phyloP scores from a whole-genome alignment of 2,888 invertebrate species.

The Phortica okadai region DNA sequence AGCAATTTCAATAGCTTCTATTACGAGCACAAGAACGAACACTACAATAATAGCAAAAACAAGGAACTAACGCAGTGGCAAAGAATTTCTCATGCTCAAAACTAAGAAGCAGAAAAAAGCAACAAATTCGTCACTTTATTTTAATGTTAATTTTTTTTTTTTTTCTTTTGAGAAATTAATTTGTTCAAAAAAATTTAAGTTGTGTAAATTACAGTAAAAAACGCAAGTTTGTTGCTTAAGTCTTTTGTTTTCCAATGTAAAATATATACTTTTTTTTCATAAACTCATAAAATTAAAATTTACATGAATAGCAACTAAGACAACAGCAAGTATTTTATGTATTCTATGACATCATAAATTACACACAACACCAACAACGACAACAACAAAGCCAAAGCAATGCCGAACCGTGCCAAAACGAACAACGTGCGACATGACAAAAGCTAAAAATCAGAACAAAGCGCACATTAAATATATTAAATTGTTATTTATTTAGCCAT shows the following conservation, averaged over 20 bases:
- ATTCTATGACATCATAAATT: constrained; percentile 20
- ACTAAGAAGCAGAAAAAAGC: neutral
- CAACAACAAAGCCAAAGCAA: neutral
- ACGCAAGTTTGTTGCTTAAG: constrained; percentile 59
- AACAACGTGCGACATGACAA: neutral
- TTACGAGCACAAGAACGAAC: neutral
- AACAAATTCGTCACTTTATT: neutral
- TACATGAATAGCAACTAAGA: constrained; percentile 10
- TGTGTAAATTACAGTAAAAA: too few relatives aligned
- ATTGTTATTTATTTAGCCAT: constrained; percentile 12
- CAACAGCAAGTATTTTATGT: neutral
- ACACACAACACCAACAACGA: neutral
- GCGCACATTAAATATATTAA: constrained; percentile 24
- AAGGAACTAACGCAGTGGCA: neutral
- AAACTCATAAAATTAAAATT: constrained; percentile 3
- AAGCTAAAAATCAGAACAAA: constrained; percentile 26
- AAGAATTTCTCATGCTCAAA: too few relatives aligned
- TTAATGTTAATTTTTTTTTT: neutral
- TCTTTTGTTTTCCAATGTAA: constrained; percentile 54
- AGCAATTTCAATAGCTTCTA: neutral
- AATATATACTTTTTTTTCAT: too few relatives aligned
- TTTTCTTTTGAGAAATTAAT: neutral
- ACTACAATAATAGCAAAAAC: neutral
- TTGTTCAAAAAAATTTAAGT: neutral
- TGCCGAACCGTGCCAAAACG: neutral